These are phyloP conservation scores for Cyphomyrus discorhynchus DNA, from an alignment of 2,113 vertebrate species.

Conservation along the genomic window DNA sequence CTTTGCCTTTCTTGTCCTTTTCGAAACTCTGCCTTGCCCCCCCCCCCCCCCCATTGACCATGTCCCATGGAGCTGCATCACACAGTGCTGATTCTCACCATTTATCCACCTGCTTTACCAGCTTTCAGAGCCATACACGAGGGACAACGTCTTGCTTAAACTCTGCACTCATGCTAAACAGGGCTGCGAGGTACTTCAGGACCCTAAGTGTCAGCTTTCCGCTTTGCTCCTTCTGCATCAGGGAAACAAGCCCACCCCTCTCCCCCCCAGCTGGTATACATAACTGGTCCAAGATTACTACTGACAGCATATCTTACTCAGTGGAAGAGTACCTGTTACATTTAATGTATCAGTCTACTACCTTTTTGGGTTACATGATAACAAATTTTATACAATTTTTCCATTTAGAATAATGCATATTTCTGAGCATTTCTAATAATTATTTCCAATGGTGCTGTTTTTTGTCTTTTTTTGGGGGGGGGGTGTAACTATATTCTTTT, in stretches of 20 bases:
- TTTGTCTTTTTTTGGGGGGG: background rate
- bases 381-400: background rate
- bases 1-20: slow-evolving; percentile 21
- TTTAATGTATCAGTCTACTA: background rate
- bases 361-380: background rate
- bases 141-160: background rate
- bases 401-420: background rate
- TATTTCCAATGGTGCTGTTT: background rate
- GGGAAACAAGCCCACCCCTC: background rate
- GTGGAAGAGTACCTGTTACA: background rate
- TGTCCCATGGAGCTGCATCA: background rate
- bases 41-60: background rate
- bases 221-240: background rate
- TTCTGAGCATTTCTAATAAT: background rate
- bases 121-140: background rate
- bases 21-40: background rate
- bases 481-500: background rate
- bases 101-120: background rate
- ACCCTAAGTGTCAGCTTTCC: background rate
- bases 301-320: background rate
- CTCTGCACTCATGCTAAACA: background rate
- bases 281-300: background rate
- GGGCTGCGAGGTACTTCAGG: background rate
- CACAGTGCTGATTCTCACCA: background rate
- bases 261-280: background rate